Evolutionary conservation across 2,888 invertebrate species (phyloP), one percentile per base, ranked within the genome.

Genomic region (Himalopsyche anomala): DNA sequence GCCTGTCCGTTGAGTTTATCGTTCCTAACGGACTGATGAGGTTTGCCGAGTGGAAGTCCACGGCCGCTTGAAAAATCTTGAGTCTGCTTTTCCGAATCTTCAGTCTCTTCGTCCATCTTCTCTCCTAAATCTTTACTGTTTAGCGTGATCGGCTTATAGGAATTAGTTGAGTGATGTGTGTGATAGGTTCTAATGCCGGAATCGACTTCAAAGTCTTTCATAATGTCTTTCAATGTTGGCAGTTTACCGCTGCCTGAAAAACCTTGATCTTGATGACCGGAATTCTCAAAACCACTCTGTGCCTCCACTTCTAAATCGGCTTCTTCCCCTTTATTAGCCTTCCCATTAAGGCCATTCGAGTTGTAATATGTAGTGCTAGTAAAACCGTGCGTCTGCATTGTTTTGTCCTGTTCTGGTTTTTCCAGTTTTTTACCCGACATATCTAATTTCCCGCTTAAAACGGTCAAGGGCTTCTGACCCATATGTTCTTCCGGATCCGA

Each of bases 341-440:
- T 62, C 11, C 62, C 62, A 11, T 28, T 19, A 9, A 19, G 15
- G 4, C 62, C 62, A 4, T 62, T 62, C 0, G 62, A 62, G 19
- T 19, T 28, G n/a, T n/a, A 62, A 62, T 62, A 62, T 62, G 62
- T 62, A 4, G 62, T 62, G n/a, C 62, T 62, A 9, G 62, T 19
- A 62, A 19, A 62, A 19, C 62, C 28, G 28, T 19, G 62, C 6
- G 62, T 62, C 9, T 19, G n/a, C 54, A 51, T n/a, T 2, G 19
- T 40, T 54, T 74, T 84, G 12, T 79, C 79, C 51, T 74, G 4
- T 5, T 40, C 82, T 62, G 62, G 62, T 62, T 62, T 62, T 19
- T 62, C 62, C 62, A 62, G 19, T 19, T 19, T 62, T 62, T 19
- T 62, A 19, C 62, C 62, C 8, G 19, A 51, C 15, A 51, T 12